Base-by-base conservation (phyloP, 2,797 vertebrate genomes). In the Galago senegalensis region DNA sequence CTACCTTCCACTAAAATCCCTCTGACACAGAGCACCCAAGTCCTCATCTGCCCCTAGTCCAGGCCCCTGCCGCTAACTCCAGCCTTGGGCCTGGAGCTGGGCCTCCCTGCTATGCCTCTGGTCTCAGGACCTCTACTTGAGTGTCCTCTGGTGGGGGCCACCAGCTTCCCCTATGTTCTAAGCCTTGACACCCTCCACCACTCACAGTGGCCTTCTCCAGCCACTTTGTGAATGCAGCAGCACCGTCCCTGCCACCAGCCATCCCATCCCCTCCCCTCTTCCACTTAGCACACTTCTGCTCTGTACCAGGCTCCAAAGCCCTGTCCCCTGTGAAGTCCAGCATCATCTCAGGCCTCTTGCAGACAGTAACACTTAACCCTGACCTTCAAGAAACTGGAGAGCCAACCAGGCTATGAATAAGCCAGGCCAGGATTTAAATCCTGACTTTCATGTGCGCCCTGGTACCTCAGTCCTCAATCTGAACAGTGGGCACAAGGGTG, bases 351-450 rank as follows among this genome's bases (percentile, higher is more conserved):
- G 81, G 67, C 53, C 34, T 83, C 81, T 46, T 11, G 40, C 12
- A 13, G 29, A 9, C 0, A 12, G 29, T 16, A 34, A 75, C 16
- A 37, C 49, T 56, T 16, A 73, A 60, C 27, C 11, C 13, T 46
- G 34, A 88, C 61, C 93, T 93, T n/a, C 1, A 27, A 81, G 82
- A 81, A 91, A 88, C 16, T 70, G 92, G 40, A 82, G 58, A 61
- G 25, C 75, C 4, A 1, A 31, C 5, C 2, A 37, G 88, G 43
- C 58, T 79, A 31, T n/a, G 67, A 76, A 37, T 69, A 9, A 25
- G 31, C 67, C 37, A 21, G 70, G 29, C 49, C 16, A 20, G 67
- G 17, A 27, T 14, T 87, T n/a, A 31, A 65, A 67, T 13, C 49
- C 60, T 4, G 31, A 27, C n/a, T 43, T 53, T 13, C 43, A 34